Percentiles rank a stretch among this genome's conserved stretches.
phyloP scores from a whole-genome alignment of 2,888 invertebrate species.

The Nephrocerus scutellatus region DNA sequence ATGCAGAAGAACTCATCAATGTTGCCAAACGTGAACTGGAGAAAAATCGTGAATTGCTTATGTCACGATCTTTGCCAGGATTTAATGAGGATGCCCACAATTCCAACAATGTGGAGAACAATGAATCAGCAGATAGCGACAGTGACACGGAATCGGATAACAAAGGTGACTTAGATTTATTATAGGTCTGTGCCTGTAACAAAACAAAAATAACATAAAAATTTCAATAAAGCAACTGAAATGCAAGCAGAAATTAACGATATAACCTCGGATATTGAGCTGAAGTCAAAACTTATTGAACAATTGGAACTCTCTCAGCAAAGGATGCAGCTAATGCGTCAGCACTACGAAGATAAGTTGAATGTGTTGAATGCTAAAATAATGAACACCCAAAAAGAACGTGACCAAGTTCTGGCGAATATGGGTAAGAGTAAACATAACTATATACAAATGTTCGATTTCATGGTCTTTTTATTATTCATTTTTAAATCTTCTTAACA shows the following conservation, averaged over 20 bases:
- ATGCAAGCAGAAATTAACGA: constrained; percentile 78
- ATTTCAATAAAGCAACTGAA: constrained; percentile 48
- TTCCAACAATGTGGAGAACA: constrained; percentile 51
- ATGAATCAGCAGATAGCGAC: constrained; percentile 53
- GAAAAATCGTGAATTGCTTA: constrained; percentile 53
- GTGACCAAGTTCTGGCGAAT: constrained; percentile 75
- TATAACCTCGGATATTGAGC: constrained; percentile 86
- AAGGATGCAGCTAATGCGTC: constrained; percentile 73
- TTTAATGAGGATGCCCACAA: constrained; percentile 53
- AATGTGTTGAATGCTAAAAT: constrained; percentile 77
- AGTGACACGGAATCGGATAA: constrained; percentile 58
- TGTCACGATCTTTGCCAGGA: constrained; percentile 43
- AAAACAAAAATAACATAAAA: neutral
- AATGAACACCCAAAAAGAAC: constrained; percentile 79
- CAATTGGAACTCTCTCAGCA: constrained; percentile 86
- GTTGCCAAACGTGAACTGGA: constrained; percentile 76
- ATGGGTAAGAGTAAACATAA: constrained; percentile 31
- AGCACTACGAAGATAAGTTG: constrained; percentile 90
- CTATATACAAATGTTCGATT: constrained; percentile 3
- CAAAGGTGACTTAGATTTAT: constrained; percentile 41
- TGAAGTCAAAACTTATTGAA: constrained; percentile 89
- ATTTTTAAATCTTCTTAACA: constrained; percentile 4
- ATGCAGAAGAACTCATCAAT: constrained; percentile 54
- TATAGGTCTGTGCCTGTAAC: neutral
- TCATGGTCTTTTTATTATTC: neutral